phyloP scores from a whole-genome alignment of 2,113 vertebrate species.

The Cavia porcellus region DNA sequence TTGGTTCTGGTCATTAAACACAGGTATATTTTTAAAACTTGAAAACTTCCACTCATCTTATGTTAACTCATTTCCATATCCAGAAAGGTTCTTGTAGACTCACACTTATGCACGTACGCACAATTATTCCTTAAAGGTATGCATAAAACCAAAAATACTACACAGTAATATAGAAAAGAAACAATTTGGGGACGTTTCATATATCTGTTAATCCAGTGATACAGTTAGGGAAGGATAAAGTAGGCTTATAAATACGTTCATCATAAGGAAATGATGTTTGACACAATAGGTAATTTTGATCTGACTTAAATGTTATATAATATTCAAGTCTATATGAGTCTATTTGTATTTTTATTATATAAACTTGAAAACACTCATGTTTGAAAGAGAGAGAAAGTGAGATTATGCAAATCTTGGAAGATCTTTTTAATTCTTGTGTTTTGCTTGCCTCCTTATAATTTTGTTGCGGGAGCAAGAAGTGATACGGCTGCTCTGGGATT shows the following conservation, averaged over 20 bases:
- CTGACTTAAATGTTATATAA: background rate
- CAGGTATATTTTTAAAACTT: constrained; percentile 7
- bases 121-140: background rate
- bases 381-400: background rate
- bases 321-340: background rate
- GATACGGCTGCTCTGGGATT: background rate
- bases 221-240: background rate
- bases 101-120: background rate
- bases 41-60: constrained; percentile 8
- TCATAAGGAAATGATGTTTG: background rate
- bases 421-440: background rate
- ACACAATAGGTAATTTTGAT: background rate
- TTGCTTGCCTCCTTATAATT: background rate
- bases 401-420: background rate
- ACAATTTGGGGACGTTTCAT: background rate
- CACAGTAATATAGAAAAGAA: background rate
- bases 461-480: background rate
- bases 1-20: background rate
- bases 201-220: constrained; percentile 4
- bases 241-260: background rate
- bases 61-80: background rate
- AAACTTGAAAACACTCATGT: background rate
- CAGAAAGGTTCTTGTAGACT: background rate
- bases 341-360: background rate
- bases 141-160: background rate